Conservation (phyloP, 2,888 invertebrate species). For the Pteria penguin region DNA sequence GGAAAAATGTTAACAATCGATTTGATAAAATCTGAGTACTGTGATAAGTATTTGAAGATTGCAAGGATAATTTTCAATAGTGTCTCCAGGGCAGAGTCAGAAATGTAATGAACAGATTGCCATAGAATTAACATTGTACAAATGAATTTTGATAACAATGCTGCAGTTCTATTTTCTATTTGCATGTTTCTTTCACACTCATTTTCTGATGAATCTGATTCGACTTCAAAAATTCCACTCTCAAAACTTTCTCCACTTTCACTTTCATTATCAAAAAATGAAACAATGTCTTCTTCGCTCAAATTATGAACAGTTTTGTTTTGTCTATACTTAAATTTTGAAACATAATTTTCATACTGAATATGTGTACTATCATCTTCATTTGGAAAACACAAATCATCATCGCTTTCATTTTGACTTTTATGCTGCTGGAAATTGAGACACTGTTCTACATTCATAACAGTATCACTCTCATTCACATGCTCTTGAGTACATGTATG, state of each 20-base stretch:
- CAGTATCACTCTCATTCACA: too few relatives aligned
- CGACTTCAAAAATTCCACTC: neutral
- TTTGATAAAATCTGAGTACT: neutral
- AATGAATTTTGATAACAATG: neutral
- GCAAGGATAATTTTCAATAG: too few relatives aligned
- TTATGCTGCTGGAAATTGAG: too few relatives aligned
- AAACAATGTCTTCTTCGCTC: neutral
- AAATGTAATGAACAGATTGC: slow-evolving; percentile 14
- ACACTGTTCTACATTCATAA: too few relatives aligned
- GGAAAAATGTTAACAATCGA: neutral
- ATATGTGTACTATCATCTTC: too few relatives aligned
- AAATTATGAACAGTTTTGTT: slow-evolving; percentile 6
- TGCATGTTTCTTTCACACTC: slow-evolving; percentile 2
- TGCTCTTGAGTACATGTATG: too few relatives aligned
- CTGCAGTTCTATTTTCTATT: neutral
- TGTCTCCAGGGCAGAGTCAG: slow-evolving; percentile 1
- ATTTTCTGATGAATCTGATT: neutral
- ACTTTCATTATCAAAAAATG: slow-evolving; percentile 10
- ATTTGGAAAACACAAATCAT: neutral
- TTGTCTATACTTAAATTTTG: neutral
- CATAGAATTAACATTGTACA: slow-evolving; percentile 11
- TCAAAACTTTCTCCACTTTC: too few relatives aligned
- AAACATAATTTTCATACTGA: neutral
- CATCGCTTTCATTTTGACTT: neutral
- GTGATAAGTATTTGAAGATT: neutral